phyloP scores from a whole-genome alignment of 92 coral and sea anemone genomes.

The Bergia puertoricense region DNA sequence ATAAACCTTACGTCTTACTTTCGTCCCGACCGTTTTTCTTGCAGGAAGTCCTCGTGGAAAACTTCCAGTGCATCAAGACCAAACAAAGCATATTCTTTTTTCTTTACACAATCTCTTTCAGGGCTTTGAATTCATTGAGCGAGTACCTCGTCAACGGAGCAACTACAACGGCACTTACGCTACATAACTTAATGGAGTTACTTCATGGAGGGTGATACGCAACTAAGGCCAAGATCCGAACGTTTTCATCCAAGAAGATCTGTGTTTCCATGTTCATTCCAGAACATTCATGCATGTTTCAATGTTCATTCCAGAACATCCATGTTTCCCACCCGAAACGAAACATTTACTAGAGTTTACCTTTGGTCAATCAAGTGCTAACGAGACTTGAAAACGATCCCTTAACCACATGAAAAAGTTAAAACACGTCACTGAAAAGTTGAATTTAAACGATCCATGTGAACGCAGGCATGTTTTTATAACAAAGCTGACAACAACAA shows the following conservation, averaged over 20 bases:
- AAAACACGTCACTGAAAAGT: too few relatives aligned
- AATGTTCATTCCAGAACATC: too few relatives aligned
- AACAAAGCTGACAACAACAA: too few relatives aligned
- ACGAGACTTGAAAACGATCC: too few relatives aligned
- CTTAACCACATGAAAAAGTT: too few relatives aligned
- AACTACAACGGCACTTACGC: not conserved
- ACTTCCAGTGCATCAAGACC: conserved; percentile 75
- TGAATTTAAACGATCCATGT: too few relatives aligned
- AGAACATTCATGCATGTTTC: too few relatives aligned
- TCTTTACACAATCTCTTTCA: not conserved
- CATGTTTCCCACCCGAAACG: too few relatives aligned
- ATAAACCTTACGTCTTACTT: too few relatives aligned
- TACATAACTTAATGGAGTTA: conserved; percentile 13
- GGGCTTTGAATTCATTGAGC: not conserved
- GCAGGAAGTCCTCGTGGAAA: conserved; percentile 62
- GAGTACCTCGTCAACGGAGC: not conserved
- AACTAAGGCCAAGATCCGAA: not conserved
- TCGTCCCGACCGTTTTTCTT: not conserved
- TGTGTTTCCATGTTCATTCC: not conserved
- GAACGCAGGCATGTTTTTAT: too few relatives aligned
- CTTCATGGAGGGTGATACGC: conserved; percentile 30
- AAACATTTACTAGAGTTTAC: too few relatives aligned
- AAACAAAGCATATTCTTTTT: conserved; percentile 57
- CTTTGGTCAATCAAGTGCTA: too few relatives aligned
- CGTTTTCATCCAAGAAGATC: not conserved